Evolutionary conservation across 2,888 invertebrate species (phyloP), one percentile per base, ranked within the genome.

Genomic region (Linnaemya tessellans): DNA sequence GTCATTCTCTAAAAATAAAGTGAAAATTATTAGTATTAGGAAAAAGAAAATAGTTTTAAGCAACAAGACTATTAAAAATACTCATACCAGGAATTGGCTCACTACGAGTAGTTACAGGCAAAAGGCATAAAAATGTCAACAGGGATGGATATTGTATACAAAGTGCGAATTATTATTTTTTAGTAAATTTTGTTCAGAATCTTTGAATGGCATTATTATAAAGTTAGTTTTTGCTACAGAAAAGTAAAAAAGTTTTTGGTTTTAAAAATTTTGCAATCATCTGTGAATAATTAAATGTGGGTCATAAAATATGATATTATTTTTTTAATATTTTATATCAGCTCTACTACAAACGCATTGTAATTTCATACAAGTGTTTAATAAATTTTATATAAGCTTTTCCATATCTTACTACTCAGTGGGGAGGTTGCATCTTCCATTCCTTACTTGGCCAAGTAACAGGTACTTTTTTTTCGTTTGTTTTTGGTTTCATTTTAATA

Each of bases 401-500:
- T 20, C 8, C 35, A 49, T 38, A 58, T 62, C 70, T 54, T 79
- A 79, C 62, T 41, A 62, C 38, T 43, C 41, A 38, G 38, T 22
- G 58, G 68, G 68, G 7, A 2, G 18, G 51, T 43, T 46, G 71
- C 30, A 60, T 60, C 58, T 41, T 80, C 67, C 60, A 60, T 74
- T 67, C 51, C 74, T 79, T 54, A 79, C 22, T 74, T 60, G 67
- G 80, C 80, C 74, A 80, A 49, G 41, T 73, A 62, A 49, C 54
- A 25, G 8, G 54, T 65, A 9, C 20, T 30, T 77, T 25, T 25
- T 18, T 77, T 25, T 60, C 68, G 58, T 43, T 77, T 25, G 25
- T 18, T 77, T 25, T 67, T 74, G 67, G 74, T 74, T 60, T 51
- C 22, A 71, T 54, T 41, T 41, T 49, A 38, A n/a, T 58, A 73